These are phyloP conservation scores for Napeogenes sylphis DNA, from an alignment of 2,888 invertebrate genomes.

Conservation along the genomic window DNA sequence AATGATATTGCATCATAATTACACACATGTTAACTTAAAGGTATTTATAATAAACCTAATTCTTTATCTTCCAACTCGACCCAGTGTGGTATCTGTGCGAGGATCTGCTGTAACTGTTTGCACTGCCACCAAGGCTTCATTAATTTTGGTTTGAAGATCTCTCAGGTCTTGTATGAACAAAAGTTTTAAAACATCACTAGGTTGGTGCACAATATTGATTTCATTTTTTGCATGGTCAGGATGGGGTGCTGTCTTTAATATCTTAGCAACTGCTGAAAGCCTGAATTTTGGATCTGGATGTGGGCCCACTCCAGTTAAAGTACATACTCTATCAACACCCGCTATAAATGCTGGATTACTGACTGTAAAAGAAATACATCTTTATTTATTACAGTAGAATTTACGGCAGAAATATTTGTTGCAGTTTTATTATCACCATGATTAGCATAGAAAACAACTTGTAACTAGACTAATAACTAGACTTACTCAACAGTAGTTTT, in stretches of 20 bases:
- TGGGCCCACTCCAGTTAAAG: constrained; percentile 74
- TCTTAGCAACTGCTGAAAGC: constrained; percentile 81
- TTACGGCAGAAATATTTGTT: too few species aligned
- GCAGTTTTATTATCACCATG: too few species aligned
- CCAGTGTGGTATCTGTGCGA: constrained; percentile 95
- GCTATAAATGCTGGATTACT: constrained; percentile 88
- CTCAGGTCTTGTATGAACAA: constrained; percentile 91
- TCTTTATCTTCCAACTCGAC: constrained; percentile 87
- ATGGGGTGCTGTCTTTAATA: constrained; percentile 89
- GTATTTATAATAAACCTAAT: not conserved
- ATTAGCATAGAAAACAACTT: too few species aligned
- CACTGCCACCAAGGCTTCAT: constrained; percentile 94
- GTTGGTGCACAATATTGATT: constrained; percentile 53
- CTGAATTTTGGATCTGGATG: constrained; percentile 65
- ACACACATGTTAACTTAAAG: not conserved
- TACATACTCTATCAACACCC: constrained; percentile 88
- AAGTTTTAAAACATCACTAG: constrained; percentile 83
- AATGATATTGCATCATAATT: not conserved
- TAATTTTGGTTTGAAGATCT: constrained; percentile 93
- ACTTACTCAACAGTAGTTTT: too few species aligned
- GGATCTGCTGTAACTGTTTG: constrained; percentile 97
- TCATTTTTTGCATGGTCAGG: constrained; percentile 76
- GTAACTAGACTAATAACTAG: too few species aligned
- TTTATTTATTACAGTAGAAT: too few species aligned
- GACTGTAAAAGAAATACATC: constrained; percentile 76